Evolutionary conservation across 2,797 vertebrate species (phyloP), one percentile per base, ranked within the genome.

Genomic region (Acrossocheilus fasciatus): DNA sequence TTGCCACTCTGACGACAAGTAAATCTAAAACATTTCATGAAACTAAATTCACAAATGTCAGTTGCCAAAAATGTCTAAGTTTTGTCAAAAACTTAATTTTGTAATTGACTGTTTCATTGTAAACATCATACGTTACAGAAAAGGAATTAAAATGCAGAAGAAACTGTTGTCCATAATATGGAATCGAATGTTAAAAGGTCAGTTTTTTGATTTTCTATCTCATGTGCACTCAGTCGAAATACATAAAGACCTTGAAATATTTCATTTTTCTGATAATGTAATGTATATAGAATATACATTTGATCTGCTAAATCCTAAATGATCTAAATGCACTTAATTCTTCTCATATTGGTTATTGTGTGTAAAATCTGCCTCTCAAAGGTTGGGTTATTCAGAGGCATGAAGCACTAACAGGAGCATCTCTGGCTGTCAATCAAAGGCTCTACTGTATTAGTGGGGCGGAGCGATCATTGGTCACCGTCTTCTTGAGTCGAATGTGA

Each of bases 391-490:
- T 75, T n/a, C 50, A 66, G 0, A 66, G 34, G 36, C 23, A 62
- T 2, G n/a, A 20, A 26, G 36, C 50, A 17, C 39, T 50, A 1
- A 18, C 50, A 52, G 15, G 6, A 43, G 47, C 20, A 39, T 64
- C 17, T 14, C n/a, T 18, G 10, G 54, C 20, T 62, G 59, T 41
- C 77, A 12, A 75, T 54, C 62, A 72, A n/a, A n/a, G 47, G 26
- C 76, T 15, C 95, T 93, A 96, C 91, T 97, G 94, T 62, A 97
- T 97, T 89, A 96, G 93, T 7, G 97, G 97, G 64, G 97, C 97
- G 0, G 97, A 97, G 83, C 97, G 96, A 88, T 97, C 97, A 10
- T 97, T 97, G 87, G 97, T 97, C 89, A 97, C 94, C 0, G 97
- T 97, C 92, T 94, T 96, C 93, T 95, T 95, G 91, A 97, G 96